Evolutionary conservation across 2,888 invertebrate genomes (phyloP).

Genomic region (Seira sanloemensis): DNA sequence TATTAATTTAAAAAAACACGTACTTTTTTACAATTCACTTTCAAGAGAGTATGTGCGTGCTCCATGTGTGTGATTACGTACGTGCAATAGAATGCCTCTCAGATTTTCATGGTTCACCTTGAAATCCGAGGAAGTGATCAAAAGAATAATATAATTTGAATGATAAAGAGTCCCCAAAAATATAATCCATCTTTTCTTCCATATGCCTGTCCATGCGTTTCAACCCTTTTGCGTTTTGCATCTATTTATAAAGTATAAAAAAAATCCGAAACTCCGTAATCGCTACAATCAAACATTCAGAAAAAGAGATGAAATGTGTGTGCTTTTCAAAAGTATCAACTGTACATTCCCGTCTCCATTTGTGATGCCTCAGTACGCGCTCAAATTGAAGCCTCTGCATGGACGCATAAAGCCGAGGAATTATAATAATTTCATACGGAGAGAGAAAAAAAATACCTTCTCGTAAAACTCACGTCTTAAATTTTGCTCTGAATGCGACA

Average conservation of each 20-base stretch:
- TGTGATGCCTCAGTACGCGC: neutral
- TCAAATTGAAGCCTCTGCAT: neutral
- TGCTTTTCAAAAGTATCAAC: neutral
- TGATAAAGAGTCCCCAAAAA: neutral
- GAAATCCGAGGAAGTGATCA: no score
- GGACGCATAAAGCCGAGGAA: neutral
- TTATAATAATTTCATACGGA: neutral
- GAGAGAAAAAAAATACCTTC: no score
- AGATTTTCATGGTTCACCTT: no score
- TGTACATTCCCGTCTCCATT: neutral
- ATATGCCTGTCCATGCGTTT: neutral
- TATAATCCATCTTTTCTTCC: neutral
- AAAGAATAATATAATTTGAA: no score
- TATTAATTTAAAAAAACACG: no score
- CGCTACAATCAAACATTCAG: neutral
- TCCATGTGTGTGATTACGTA: no score
- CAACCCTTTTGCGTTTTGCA: neutral
- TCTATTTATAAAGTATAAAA: neutral
- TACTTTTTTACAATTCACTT: no score
- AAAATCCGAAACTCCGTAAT: constrained; percentile 1
- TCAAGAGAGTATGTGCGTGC: no score
- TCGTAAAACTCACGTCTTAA: no score
- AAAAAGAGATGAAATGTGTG: neutral
- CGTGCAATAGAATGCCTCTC: no score
- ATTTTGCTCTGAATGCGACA: neutral